phyloP scores from a whole-genome alignment of 2,888 invertebrate genomes.

The Orchestes rusci region DNA sequence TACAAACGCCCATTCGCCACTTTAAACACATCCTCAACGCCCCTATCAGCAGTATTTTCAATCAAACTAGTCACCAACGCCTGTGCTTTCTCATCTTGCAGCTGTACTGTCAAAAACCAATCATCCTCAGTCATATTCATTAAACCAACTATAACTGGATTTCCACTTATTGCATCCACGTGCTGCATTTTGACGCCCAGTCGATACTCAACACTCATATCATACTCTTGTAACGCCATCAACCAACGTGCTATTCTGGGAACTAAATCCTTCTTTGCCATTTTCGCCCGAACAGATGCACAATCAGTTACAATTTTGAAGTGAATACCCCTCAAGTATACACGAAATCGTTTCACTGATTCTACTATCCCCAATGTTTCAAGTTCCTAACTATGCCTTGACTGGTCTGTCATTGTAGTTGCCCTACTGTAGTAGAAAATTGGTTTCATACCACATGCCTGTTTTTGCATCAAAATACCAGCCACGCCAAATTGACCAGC shows the following conservation, averaged over 20 bases:
- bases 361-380: not conserved
- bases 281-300: no score
- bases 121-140: no score
- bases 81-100: slow-evolving; percentile 11
- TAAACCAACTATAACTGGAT: no score
- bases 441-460: not conserved
- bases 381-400: not conserved
- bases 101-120: no score
- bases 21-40: slow-evolving; percentile 12
- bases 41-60: slow-evolving; percentile 10
- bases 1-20: slow-evolving; percentile 23
- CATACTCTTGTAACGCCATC: slow-evolving; percentile 1
- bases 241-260: not conserved
- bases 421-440: not conserved
- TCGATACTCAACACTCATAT: no score
- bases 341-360: no score
- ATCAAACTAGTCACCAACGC: slow-evolving; percentile 12
- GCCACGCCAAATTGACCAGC: no score
- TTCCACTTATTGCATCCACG: slow-evolving; percentile 10
- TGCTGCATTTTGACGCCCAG: no score
- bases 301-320: not conserved
- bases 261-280: no score
- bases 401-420: not conserved
- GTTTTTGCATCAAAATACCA: no score
- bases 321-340: not conserved